Evolutionary conservation across 2,113 vertebrate genomes (phyloP), one percentile per base, ranked within the genome.

Genomic region (Gymnobelideus leadbeateri): DNA sequence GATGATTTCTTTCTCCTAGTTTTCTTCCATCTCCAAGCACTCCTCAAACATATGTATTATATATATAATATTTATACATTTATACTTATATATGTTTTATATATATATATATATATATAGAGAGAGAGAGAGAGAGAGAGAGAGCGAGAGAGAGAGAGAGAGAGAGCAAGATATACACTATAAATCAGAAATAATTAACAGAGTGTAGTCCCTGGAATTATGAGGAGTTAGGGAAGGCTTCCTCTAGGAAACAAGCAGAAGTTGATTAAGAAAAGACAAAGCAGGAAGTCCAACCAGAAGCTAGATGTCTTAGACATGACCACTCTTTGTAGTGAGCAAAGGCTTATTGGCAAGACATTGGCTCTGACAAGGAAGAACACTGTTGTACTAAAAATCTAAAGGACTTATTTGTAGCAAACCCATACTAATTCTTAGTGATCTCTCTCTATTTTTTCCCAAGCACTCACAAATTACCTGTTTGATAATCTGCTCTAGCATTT

Each of bases 401-500:
- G 55, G 16, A 14, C 43, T 89, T 53, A 7, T 49, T 93, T 28
- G 92, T 19, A 43, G 90, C 51, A 31, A 96, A 96, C 89, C 46
- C 92, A 37, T 31, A 24, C 90, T 55, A 89, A 16, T 19, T 84
- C 46, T 31, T 57, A 55, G 26, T 55, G 24, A 26, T 47, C 31
- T 37, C 31, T 37, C 11, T 68, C 26, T 68, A 12, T 14, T 84
- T 43, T n/a, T 43, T 21, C 14, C 5, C 37, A 84, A 43, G n/a
- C 43, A 37, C n/a, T n/a, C 37, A 77, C 37, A 77, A 77, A 21
- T 77, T 21, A 43, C 57, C 54, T 89, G 51, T 54, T 90, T 90
- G 91, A n/a, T 92, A 26, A 55, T n/a, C 21, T 93, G 47, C 46
- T 90, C 31, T n/a, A 90, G 51, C 90, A 93, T 91, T 93, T 93